Base-by-base conservation (phyloP, 2,113 vertebrate genomes). In the Periophthalmus modestus region DNA sequence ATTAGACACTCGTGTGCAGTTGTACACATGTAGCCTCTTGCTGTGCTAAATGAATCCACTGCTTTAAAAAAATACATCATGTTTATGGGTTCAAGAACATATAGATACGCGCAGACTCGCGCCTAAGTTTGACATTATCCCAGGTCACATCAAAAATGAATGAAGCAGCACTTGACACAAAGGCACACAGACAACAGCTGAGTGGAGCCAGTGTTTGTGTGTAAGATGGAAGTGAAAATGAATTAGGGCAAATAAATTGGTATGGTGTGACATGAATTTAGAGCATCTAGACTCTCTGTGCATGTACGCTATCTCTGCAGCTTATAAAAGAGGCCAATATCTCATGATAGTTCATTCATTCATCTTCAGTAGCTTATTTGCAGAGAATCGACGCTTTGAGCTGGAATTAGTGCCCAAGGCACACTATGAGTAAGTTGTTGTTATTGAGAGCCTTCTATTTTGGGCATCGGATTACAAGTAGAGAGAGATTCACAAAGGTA, bases 111-210 rank as follows among this genome's bases (percentile, higher is more conserved):
- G 18, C 18, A 34, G 36, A 19, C 24, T 15, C 7, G 18, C n/a
- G 47, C 54, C 66, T 73, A 68, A 78, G 79, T 82, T 79, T 73
- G 71, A 74, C 73, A 74, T 84, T 85, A 84, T 84, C 79, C 61
- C 15, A 63, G 72, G 68, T 81, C 68, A 71, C 36, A 85, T 89
- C 62, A 87, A 85, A 80, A 75, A 78, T 82, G 76, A 82, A 88
- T 81, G 77, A 84, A 66, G 75, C 75, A 75, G 75, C 66, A 71
- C 79, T 87, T 83, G 79, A 79, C 80, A 80, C 79, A 80, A 16
- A 82, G 69, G 72, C 34, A 55, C 34, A 36, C 69, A 73, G 72
- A 72, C 59, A 75, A 73, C 50, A 48, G 61, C 66, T 68, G 71
- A 84, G 79, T 74, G 68, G 59, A 74, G 74, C 77, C 77, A 28